phyloP scores from a whole-genome alignment of 2,797 vertebrate genomes.

The Rhynchonycteris naso region DNA sequence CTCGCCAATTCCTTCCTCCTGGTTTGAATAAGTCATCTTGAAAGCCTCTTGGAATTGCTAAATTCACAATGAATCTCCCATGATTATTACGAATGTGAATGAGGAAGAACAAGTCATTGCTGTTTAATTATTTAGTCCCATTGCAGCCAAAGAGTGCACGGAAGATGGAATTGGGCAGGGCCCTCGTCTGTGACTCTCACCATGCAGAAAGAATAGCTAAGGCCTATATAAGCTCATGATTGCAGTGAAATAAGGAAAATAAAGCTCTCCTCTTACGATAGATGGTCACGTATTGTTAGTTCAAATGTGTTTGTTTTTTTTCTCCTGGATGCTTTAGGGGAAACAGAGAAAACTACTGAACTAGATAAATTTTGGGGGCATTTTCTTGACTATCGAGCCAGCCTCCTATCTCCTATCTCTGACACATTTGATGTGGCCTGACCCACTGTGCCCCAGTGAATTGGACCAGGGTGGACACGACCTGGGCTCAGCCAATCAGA shows the following conservation, averaged over 20 bases:
- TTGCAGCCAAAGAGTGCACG: neutral
- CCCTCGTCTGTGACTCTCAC: too few relatives aligned
- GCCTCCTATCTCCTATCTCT: neutral
- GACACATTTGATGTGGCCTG: too few relatives aligned
- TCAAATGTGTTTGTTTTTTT: neutral
- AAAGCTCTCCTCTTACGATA: neutral
- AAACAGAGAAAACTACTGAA: neutral
- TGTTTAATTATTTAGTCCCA: neutral
- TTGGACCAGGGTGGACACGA: neutral
- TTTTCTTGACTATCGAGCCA: neutral
- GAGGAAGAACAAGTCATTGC: neutral
- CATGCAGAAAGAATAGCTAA: neutral
- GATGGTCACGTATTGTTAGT: neutral
- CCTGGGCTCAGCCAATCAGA: neutral
- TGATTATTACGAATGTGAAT: neutral
- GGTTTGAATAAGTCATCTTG: neutral
- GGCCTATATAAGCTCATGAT: neutral
- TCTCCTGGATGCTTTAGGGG: neutral
- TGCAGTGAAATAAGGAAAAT: neutral
- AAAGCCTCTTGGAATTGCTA: neutral
- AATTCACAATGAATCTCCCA: neutral
- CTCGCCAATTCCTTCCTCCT: neutral
- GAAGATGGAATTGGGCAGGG: neutral
- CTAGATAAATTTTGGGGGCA: neutral
- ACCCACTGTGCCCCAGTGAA: too few relatives aligned